Percentiles rank a stretch among this genome's conserved stretches.
phyloP scores from a whole-genome alignment of 2,113 vertebrate genomes.

The Hemiprocne comata region DNA sequence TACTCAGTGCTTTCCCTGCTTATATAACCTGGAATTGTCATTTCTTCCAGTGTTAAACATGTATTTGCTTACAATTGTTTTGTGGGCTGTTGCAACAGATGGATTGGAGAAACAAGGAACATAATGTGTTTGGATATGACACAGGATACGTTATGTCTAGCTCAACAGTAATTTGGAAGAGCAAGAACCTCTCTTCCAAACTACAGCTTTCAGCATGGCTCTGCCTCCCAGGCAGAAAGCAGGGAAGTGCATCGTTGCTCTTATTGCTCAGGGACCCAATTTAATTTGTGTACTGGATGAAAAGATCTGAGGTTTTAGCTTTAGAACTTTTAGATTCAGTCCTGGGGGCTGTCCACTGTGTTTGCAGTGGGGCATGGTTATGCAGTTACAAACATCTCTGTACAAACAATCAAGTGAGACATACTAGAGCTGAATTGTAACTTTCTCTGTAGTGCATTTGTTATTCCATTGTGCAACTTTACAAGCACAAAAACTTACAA shows the following conservation, averaged over 20 bases:
- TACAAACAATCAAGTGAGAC: background rate
- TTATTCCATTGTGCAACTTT: background rate
- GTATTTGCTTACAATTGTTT: background rate
- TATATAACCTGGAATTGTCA: background rate
- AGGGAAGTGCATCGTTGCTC: background rate
- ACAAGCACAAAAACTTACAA: background rate
- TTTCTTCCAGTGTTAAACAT: background rate
- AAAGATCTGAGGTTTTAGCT: background rate
- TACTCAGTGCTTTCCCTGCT: background rate
- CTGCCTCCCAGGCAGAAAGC: background rate
- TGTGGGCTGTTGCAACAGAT: background rate
- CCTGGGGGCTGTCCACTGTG: background rate
- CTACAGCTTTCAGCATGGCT: background rate
- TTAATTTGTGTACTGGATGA: background rate
- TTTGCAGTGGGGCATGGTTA: background rate
- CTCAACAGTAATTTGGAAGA: background rate
- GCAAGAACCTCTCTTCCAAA: background rate
- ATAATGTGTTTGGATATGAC: background rate
- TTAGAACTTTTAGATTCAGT: background rate
- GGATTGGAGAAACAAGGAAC: background rate
- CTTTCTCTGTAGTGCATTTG: background rate
- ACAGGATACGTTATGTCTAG: background rate
- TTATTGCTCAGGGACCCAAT: background rate
- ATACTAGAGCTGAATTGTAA: background rate
- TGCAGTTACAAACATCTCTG: background rate